Percentiles rank a stretch among this genome's conserved stretches.
Conservation (phyloP, 37 sponge, comb jelly and placozoan species). For the Halichondria panicea region DNA sequence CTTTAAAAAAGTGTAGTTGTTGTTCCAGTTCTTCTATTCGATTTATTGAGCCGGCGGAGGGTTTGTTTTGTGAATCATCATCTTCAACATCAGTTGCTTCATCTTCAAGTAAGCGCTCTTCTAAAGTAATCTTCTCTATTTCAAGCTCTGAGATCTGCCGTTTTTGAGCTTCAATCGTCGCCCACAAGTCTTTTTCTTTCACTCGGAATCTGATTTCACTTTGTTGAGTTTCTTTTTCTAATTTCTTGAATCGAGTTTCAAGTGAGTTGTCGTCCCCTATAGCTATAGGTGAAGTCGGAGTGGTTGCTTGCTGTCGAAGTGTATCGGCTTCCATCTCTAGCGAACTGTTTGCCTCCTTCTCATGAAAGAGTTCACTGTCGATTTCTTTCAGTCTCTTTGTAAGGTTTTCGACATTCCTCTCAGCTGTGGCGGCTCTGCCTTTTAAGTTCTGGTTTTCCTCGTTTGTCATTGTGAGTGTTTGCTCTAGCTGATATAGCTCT, state of each 20-base stretch:
- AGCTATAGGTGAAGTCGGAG: neutral
- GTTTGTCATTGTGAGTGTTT: neutral
- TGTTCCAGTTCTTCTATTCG: neutral
- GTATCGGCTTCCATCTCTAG: slow-evolving; percentile 5
- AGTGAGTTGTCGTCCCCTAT: neutral
- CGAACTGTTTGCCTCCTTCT: slow-evolving; percentile 12
- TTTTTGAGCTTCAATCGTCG: slow-evolving; percentile 34
- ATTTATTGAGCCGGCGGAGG: neutral
- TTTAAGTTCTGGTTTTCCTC: slow-evolving; percentile 16
- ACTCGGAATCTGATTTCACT: slow-evolving; percentile 26
- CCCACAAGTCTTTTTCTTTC: slow-evolving; percentile 33
- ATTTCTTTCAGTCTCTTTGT: slow-evolving; percentile 19
- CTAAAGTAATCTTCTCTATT: slow-evolving; percentile 26
- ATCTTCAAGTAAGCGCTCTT: slow-evolving; percentile 36
- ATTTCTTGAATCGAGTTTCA: slow-evolving; percentile 5
- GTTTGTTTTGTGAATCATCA: neutral
- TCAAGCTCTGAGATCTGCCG: slow-evolving; percentile 33
- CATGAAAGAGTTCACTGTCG: slow-evolving; percentile 4
- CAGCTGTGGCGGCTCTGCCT: neutral
- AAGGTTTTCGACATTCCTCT: slow-evolving; percentile 21
- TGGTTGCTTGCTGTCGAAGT: neutral
- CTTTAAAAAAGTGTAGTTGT: neutral
- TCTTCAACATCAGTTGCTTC: neutral
- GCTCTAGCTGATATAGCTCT: slow-evolving; percentile 21
- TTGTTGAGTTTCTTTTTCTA: slow-evolving; percentile 17